Evolutionary conservation across 1,140 invertebrate species (phyloP), one percentile per base, ranked within the genome.

Genomic region (Muscidifurax raptorellus): DNA sequence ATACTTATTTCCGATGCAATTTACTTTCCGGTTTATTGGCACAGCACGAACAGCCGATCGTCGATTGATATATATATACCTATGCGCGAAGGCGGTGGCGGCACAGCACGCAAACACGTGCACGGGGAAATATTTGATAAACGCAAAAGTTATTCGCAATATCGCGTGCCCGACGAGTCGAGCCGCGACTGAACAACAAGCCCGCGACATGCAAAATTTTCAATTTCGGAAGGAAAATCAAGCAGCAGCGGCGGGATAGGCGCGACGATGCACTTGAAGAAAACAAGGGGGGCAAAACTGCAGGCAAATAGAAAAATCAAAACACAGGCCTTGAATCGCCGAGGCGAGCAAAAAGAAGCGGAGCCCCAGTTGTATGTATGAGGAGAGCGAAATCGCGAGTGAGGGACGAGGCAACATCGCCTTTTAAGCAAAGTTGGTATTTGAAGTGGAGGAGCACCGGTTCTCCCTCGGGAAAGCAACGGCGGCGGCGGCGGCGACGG

Each of bases 351-450:
- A 78, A 78, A 30, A 59, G 27, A 59, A 7, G 22, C 13, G 18
- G 44, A 47, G 44, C 44, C 2, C 13, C 13, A 47, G 44, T 3
- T 47, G 44, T 47, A 18, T 47, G 15, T 15, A 47, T 25, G 30
- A 59, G 52, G 30, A 28, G 59, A 80, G 22, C 1, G 5, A 28
- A 27, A 81, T 22, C 30, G 72, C 27, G 18, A 81, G 36, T 74
- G 47, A 74, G 27, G 67, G 27, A 64, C 28, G 47, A 36, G 66
- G 28, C 69, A 81, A 32, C 36, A 40, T 64, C 67, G 75, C 47
- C 78, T 80, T 83, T 77, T 83, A 83, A 83, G 75, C 82, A 44
- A 83, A 83, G 75, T 69, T 71, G 75, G 52, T 79, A 44, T 76
- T 67, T 22, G 40, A 81, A 71, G 77, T 18, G 18, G 32, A 80